These are phyloP conservation scores for Ailuropoda melanoleuca DNA, from an alignment of 2,113 vertebrate genomes.

Conservation along the genomic window DNA sequence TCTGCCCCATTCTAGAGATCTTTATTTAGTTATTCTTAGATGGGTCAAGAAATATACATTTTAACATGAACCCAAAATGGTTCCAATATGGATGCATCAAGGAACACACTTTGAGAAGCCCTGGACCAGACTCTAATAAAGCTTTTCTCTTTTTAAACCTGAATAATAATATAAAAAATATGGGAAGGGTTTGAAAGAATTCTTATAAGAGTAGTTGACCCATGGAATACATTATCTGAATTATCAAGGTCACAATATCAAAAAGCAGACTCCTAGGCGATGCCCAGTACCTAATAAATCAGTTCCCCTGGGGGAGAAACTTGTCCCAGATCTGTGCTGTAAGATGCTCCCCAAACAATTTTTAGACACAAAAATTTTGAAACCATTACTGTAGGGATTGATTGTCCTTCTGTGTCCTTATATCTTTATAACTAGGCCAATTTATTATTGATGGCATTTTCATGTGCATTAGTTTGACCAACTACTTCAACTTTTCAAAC, in stretches of 20 bases:
- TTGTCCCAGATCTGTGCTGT: neutral
- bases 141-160: neutral
- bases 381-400: neutral
- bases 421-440: neutral
- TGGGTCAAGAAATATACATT: neutral
- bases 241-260: neutral
- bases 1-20: neutral
- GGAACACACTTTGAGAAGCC: neutral
- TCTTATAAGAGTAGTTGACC: neutral
- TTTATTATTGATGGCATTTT: conserved; percentile 25
- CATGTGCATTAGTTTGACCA: neutral
- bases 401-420: neutral
- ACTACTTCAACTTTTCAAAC: neutral
- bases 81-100: neutral
- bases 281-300: neutral
- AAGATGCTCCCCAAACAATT: neutral
- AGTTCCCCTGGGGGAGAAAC: neutral
- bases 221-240: neutral
- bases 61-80: neutral
- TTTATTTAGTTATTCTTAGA: neutral
- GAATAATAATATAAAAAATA: neutral
- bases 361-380: neutral
- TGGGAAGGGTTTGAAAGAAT: neutral
- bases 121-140: neutral
- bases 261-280: neutral